Percentiles rank a stretch among this genome's conserved stretches.
Evolutionary conservation across 2,888 invertebrate species (phyloP).

Genomic region (Campaea margaritaria): DNA sequence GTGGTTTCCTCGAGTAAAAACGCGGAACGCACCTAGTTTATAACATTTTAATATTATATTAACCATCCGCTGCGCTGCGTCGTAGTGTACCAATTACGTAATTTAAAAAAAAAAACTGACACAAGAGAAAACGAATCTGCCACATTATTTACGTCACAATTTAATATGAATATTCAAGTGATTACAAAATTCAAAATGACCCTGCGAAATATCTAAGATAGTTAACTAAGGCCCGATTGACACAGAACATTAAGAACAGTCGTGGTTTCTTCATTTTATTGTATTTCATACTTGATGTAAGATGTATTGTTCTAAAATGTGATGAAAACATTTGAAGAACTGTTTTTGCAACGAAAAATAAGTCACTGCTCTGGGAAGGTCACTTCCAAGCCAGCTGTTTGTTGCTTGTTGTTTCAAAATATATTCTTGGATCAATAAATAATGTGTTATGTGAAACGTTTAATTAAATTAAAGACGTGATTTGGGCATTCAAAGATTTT

Average conservation of each 20-base stretch:
- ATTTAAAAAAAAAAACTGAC: conserved; percentile 9
- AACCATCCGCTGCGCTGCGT: too few relatives aligned
- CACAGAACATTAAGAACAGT: conserved; percentile 15
- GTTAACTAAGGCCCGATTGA: conserved; percentile 13
- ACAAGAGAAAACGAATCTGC: conserved; percentile 18
- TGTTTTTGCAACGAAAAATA: conserved; percentile 12
- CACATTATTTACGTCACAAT: conserved; percentile 5
- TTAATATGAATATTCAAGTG: conserved; percentile 24
- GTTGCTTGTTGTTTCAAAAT: conserved; percentile 1
- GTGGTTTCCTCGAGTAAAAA: too few relatives aligned
- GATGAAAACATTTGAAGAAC: conserved; percentile 25
- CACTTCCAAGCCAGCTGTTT: conserved; percentile 4
- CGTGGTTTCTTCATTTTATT: conserved; percentile 22
- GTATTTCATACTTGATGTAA: conserved; percentile 24
- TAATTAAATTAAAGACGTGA: not conserved
- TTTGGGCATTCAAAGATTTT: not conserved
- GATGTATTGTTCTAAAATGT: conserved; percentile 23
- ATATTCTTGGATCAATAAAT: not conserved
- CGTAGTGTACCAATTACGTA: conserved; percentile 1
- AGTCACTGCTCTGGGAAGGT: conserved; percentile 22
- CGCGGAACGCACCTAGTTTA: too few relatives aligned
- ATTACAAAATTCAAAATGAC: conserved; percentile 22
- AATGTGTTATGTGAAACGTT: not conserved
- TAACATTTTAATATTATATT: too few relatives aligned
- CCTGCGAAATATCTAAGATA: conserved; percentile 12